A percentile compares a stretch with the other conserved stretches of the same genome.
Evolutionary conservation across 1,140 invertebrate species (phyloP).

Genomic region (Armadillidium nasatum): DNA sequence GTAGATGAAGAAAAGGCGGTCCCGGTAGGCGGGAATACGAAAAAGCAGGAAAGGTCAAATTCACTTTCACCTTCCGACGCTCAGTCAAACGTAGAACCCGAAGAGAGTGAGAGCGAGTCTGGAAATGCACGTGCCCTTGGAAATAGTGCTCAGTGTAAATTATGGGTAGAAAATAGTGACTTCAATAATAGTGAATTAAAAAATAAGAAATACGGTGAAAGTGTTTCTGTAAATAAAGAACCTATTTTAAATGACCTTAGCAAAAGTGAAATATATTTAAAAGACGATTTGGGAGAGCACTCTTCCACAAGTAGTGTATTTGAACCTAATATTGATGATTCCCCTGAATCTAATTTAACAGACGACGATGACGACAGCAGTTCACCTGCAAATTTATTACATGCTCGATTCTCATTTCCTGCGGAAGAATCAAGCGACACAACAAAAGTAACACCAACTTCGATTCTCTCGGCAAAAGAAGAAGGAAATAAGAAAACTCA

Average conservation of each 20-base stretch:
- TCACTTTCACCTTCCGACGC: conserved; percentile 2
- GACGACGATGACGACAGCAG: background rate
- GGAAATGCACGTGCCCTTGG: background rate
- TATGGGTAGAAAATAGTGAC: background rate
- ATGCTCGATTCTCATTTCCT: conserved; percentile 24
- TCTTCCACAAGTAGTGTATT: background rate
- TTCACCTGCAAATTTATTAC: background rate
- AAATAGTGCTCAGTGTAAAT: background rate
- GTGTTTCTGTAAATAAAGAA: background rate
- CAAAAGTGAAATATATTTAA: background rate
- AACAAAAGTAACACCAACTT: background rate
- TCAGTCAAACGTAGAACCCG: conserved; percentile 3
- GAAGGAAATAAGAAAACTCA: background rate
- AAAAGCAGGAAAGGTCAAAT: background rate
- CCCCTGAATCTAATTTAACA: conserved; percentile 22
- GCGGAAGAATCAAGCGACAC: conserved; percentile 11
- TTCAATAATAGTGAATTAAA: background rate
- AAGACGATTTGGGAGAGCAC: background rate
- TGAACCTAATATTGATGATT: conserved; percentile 1
- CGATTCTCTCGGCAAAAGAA: background rate
- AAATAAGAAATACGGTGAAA: background rate
- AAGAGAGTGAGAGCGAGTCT: background rate
- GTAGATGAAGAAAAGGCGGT: background rate
- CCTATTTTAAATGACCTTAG: background rate
- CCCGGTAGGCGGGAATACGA: background rate